Conservation (phyloP, 2,797 vertebrate genomes). For the Syngnathus acus region DNA sequence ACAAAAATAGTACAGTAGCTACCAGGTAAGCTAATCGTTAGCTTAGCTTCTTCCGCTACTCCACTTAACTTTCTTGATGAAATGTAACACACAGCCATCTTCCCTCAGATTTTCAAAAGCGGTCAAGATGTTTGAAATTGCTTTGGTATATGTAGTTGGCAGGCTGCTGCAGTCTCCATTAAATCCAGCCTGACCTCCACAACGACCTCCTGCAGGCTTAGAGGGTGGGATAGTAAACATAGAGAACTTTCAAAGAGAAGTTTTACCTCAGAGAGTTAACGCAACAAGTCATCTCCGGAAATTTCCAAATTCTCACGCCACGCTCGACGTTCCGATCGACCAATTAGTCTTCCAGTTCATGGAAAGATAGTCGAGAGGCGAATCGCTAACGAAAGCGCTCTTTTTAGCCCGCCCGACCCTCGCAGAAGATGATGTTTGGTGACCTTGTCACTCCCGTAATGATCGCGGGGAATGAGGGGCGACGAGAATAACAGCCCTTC, state of each 20-base stretch:
- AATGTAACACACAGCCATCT: too few species aligned
- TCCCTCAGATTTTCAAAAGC: neutral
- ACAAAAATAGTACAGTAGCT: too few species aligned
- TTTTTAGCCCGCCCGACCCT: neutral
- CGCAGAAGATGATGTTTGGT: neutral
- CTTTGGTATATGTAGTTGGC: neutral
- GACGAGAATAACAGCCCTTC: neutral
- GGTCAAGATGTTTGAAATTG: neutral
- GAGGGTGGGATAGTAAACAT: neutral
- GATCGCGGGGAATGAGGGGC: neutral
- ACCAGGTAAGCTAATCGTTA: too few species aligned
- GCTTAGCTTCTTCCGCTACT: too few species aligned
- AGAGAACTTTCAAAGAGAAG: neutral
- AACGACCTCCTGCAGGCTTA: neutral
- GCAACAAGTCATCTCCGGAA: neutral
- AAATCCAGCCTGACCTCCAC: neutral
- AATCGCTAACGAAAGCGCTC: neutral
- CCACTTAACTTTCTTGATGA: too few species aligned
- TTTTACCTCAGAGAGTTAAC: neutral
- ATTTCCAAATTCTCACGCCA: neutral
- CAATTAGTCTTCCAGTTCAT: neutral
- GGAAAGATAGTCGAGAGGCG: neutral
- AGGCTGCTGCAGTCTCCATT: neutral
- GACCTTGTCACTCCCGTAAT: constrained; percentile 6
- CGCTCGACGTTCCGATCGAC: neutral